Evolutionary conservation across 2,797 vertebrate species (phyloP).

Genomic region (Halcyon smyrnensis): DNA sequence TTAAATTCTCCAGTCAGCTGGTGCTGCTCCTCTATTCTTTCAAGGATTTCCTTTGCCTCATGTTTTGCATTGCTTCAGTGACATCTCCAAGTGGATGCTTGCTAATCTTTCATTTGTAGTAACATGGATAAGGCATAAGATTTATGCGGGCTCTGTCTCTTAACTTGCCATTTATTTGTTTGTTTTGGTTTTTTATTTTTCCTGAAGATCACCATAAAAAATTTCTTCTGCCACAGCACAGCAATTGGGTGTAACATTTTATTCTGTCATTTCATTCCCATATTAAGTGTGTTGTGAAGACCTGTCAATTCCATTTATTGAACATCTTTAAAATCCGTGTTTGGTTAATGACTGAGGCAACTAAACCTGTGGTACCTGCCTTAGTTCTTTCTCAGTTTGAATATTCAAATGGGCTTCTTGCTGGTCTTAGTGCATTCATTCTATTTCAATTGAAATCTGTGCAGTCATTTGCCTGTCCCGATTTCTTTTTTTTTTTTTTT

Average conservation of each 20-base stretch:
- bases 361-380: background rate
- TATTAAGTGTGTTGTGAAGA: slow-evolving; percentile 23
- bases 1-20: background rate
- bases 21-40: background rate
- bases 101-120: background rate
- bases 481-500: background rate
- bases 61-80: background rate
- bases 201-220: background rate
- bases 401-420: slow-evolving; percentile 37
- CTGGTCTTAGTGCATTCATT: background rate
- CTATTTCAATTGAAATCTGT: slow-evolving; percentile 19
- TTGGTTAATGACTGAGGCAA: slow-evolving; percentile 25
- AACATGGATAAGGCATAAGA: background rate
- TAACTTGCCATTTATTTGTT: background rate
- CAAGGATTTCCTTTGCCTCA: background rate
- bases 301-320: slow-evolving; percentile 11
- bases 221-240: background rate
- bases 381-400: slow-evolving; percentile 12
- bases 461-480: background rate
- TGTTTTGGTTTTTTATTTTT: background rate
- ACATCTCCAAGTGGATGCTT: background rate
- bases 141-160: background rate
- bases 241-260: slow-evolving; percentile 3
- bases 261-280: slow-evolving; percentile 9
- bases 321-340: slow-evolving; percentile 19